These are phyloP conservation scores for Atractosteus spatula DNA, from an alignment of 2,113 vertebrate genomes.

Conservation along the genomic window DNA sequence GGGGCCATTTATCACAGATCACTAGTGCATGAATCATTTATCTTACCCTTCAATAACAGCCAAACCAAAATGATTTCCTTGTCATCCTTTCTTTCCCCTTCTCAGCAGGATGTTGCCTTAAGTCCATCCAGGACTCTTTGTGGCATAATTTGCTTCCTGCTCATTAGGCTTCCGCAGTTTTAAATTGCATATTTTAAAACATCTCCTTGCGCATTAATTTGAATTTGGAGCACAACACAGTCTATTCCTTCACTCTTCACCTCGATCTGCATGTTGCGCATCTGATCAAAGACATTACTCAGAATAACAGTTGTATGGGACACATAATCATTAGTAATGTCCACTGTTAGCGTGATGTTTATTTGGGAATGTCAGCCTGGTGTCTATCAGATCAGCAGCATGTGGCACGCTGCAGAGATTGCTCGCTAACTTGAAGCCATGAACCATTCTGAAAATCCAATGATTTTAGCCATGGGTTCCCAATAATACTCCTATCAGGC, in stretches of 20 bases:
- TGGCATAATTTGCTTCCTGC: not conserved
- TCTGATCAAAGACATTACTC: no score
- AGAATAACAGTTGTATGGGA: no score
- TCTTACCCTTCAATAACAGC: not conserved
- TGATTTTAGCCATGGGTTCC: no score
- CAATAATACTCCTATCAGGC: not conserved
- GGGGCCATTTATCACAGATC: constrained; percentile 11
- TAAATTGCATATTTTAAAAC: not conserved
- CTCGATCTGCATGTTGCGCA: no score
- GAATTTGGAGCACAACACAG: no score
- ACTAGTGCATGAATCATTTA: constrained; percentile 17
- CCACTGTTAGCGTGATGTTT: no score
- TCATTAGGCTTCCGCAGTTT: not conserved
- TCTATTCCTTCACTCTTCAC: not conserved
- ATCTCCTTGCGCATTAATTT: not conserved
- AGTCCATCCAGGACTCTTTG: not conserved
- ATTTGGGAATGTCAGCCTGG: no score
- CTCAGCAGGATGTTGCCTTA: not conserved
- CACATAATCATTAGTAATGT: no score
- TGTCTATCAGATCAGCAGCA: no score
- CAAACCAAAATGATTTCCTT: not conserved
- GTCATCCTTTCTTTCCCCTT: not conserved
- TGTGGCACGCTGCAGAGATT: no score
- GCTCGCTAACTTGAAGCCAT: no score
- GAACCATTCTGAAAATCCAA: no score